Evolutionary conservation across 2,797 vertebrate genomes (phyloP).

Genomic region (Prunella strophiata): DNA sequence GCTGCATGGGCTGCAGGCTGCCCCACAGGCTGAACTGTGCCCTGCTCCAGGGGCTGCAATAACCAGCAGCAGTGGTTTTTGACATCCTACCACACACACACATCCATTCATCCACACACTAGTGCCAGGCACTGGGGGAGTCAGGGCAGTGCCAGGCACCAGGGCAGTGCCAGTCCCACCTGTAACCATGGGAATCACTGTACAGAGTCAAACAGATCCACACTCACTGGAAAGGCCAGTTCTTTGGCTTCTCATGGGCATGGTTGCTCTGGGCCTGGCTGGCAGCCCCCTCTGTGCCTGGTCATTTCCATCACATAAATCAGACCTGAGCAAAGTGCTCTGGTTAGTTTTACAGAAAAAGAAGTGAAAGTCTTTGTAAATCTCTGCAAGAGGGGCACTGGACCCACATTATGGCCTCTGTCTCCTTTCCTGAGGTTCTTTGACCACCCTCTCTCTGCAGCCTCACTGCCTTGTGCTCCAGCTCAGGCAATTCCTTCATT

Average conservation of each 20-base stretch:
- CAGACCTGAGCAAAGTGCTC: neutral
- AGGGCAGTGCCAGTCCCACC: too few relatives aligned
- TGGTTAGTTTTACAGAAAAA: neutral
- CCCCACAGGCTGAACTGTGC: accelerated
- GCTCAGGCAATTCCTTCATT: neutral
- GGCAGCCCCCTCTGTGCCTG: neutral
- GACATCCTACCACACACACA: accelerated
- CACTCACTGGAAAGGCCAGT: neutral
- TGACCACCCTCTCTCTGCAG: neutral
- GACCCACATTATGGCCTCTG: accelerated
- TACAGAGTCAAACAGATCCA: neutral
- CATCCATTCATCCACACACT: accelerated
- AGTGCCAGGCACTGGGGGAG: neutral
- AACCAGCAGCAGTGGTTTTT: accelerated
- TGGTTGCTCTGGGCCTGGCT: neutral
- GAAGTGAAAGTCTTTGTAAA: accelerated
- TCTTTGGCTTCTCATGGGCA: neutral
- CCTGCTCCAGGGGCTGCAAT: accelerated
- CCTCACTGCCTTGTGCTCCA: neutral
- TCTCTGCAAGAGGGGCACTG: neutral
- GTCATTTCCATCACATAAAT: neutral
- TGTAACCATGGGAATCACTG: neutral
- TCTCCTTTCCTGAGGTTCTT: neutral
- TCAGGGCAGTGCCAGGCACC: neutral
- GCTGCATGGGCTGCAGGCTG: neutral